Percentiles rank a stretch among this genome's conserved stretches.
Conservation (phyloP, 2,888 invertebrate species). For the Lathronympha strigana region DNA sequence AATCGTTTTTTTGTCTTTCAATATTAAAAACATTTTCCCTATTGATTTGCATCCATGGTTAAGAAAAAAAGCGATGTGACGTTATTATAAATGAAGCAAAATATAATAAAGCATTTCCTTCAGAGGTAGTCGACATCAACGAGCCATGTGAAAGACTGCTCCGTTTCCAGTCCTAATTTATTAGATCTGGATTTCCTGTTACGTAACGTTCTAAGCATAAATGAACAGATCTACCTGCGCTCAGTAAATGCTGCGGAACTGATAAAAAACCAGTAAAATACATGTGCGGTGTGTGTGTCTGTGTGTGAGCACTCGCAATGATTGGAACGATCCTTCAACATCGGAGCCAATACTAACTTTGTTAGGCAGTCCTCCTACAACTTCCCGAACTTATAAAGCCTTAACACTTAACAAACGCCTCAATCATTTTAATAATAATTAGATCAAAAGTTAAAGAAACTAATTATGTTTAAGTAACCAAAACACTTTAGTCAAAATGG, state of each 20-base stretch:
- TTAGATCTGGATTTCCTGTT: not conserved
- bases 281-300: not conserved
- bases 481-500: slow-evolving; percentile 18
- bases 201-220: not conserved
- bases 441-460: slow-evolving; percentile 21
- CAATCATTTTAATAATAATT: slow-evolving; percentile 20
- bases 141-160: not conserved
- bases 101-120: not conserved
- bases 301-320: not conserved
- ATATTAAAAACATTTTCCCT: slow-evolving; percentile 1
- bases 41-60: no score
- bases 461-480: slow-evolving; percentile 25
- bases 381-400: not conserved
- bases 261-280: not conserved
- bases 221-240: not conserved
- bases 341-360: not conserved
- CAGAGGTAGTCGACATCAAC: no score
- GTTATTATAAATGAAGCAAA: not conserved
- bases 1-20: not conserved
- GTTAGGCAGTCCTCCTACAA: no score
- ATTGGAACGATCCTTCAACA: not conserved
- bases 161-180: not conserved
- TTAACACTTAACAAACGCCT: not conserved
- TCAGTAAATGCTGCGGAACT: not conserved
- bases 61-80: not conserved